These are phyloP conservation scores for Rhinoptilus africanus DNA, from an alignment of 2,113 vertebrate genomes.

Conservation along the genomic window DNA sequence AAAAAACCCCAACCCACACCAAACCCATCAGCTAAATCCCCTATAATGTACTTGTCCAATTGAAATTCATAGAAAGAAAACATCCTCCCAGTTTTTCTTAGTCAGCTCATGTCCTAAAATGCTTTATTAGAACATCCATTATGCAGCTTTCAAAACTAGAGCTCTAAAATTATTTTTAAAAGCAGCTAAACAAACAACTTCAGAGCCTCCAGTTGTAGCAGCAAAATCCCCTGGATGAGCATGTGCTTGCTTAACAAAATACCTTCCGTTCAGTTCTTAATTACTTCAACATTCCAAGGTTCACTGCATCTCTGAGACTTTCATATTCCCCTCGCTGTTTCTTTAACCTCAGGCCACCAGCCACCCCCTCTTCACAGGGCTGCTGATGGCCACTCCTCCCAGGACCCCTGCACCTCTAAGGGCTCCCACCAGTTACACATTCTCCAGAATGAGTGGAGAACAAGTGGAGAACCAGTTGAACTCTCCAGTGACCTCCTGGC, in stretches of 20 bases:
- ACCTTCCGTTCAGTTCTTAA: not conserved
- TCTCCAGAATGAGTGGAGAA: not conserved
- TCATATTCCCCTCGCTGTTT: not conserved
- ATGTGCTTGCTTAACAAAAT: not conserved
- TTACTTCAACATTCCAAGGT: not conserved
- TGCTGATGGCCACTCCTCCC: not conserved
- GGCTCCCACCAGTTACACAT: not conserved
- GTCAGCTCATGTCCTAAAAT: not conserved
- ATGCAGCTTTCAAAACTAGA: not conserved
- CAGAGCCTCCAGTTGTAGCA: not conserved
- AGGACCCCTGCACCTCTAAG: not conserved
- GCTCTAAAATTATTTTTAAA: not conserved
- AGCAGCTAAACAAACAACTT: not conserved
- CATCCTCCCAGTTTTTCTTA: not conserved
- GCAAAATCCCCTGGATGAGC: not conserved
- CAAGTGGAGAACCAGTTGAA: fast-evolving
- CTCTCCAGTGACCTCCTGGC: not conserved
- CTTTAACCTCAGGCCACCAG: not conserved
- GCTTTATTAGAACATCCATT: not conserved
- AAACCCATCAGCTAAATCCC: not conserved
- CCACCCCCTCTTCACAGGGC: not conserved
- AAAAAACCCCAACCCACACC: fast-evolving
- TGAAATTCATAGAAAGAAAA: not conserved
- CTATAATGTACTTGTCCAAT: not conserved
- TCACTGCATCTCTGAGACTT: not conserved